Evolutionary conservation across 2,888 invertebrate genomes (phyloP), one percentile per base, ranked within the genome.

Genomic region (Drosophila fulvimacula): DNA sequence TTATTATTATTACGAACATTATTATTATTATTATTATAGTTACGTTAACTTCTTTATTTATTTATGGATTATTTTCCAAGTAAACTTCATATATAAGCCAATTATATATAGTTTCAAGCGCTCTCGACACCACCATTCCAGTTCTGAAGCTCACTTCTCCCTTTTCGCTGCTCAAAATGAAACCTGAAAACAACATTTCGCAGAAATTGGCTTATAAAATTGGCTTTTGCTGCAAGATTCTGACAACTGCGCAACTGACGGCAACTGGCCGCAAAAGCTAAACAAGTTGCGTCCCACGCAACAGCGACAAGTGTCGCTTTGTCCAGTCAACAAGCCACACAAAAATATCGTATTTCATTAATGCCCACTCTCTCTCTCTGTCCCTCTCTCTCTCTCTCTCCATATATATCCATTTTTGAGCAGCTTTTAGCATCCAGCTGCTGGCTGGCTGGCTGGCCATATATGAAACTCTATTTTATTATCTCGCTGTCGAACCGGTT

Each of bases 401-500:
- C n/a, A n/a, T 38, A 11, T 9, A 2, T 13, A 39, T 39, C 5
- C 5, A 11, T 27, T 36, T 15, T 39, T 55, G 21, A 38, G 46
- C 34, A 55, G 51, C 19, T 59, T 30, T 66, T 62, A 44, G 58
- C 58, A 65, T 64, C 65, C 65, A 73, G 27, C 48, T 19, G 30
- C 30, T 52, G 21, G 2, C 34, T 51, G n/a, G 10, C 2, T n/a
- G n/a, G n/a, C 36, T 51, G 46, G n/a, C 63, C 64, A 63, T 62
- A 42, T 55, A 19, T 44, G 19, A 39, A 24, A 69, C 42, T 61
- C 42, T 70, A 58, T 74, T 78, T 82, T 76, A 82, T 78, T 73
- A 78, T 68, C 76, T 42, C 15, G 46, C 24, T 55, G 39, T 9
- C 38, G 67, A 86, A 86, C 82, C 86, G 82, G 82, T 82, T 76